Base-by-base conservation (phyloP, 2,797 vertebrate genomes). In the Pangasius djambal region DNA sequence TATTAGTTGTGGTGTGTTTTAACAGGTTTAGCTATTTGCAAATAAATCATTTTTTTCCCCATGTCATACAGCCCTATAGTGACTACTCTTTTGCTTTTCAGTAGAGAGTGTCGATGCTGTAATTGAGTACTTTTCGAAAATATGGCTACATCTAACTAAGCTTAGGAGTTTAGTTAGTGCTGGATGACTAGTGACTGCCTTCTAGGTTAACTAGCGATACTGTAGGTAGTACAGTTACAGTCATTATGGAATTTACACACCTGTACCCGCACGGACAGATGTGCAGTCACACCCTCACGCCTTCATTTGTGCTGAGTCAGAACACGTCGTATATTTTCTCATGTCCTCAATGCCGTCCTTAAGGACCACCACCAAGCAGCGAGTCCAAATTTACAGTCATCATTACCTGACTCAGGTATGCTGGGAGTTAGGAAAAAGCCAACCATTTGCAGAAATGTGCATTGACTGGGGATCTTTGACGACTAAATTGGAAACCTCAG, bases 371-470 rank as follows among this genome's bases (percentile, higher is more conserved):
- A 40, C 52, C n/a, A 74, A 52, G 28, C 22, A 61, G 59, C 34
- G 4, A n/a, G 79, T 87, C 86, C 61, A 87, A n/a, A 87, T 87
- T 87, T 77, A 31, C 59, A 48, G 86, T 83, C 86, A 69, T 83
- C 79, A 87, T 84, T 87, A 84, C 69, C 86, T 89, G 86, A 89
- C 78, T 89, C 81, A 59, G 89, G 79, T 63, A 70, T 52, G 34
- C 89, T 83, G 86, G 85, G 89, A 89, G 79, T 74, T 65, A 34
- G 9, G 52, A 86, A 86, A 89, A 55, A 44, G 40, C 12, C 52
- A 83, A 52, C 79, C 70, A 67, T 78, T 65, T 83, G 88, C 88
- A 89, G 44, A 86, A 87, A 67, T 87, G 69, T 65, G 85, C 69
- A 86, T 40, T 83, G 55, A 81, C 88, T 74, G 44, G 77, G 65